Evolutionary conservation across 2,113 vertebrate species (phyloP), one percentile per base, ranked within the genome.

Genomic region (Symphodus melops): DNA sequence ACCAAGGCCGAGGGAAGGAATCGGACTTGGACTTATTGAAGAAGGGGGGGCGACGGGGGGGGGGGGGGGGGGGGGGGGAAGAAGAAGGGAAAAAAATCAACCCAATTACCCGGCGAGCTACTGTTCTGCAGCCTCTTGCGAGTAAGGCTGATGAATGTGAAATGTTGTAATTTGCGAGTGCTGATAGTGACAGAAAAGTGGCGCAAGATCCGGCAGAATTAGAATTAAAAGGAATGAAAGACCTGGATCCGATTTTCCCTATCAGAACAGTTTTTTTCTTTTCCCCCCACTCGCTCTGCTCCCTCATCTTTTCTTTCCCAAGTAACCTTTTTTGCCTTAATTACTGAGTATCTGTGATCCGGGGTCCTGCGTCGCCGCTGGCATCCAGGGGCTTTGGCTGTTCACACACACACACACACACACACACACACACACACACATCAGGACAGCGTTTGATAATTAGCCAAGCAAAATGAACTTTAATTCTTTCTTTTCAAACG

Each of bases 391-490:
- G 66, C 58, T 63, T 75, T 64, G 2, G 36, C 58, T 42, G 13
- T 36, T 44, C 66, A 23, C 75, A 33, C 28, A 28, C 41, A 44
- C 42, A 67, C 85, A 58, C 65, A 33, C 28, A 28, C 41, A 49
- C 42, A 67, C 85, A 82, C 41, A 44, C 42, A 67, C 85, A 58
- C 65, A 33, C 28, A 28, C 41, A 49, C 42, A 67, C 85, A 82
- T 70, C 72, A 42, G 76, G 86, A 79, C 79, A 65, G 77, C 84
- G 85, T 89, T 86, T 86, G 87, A 93, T 92, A 93, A 94, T 95
- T 94, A 93, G 90, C 80, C 73, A 64, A 62, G 86, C 86, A 85
- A 92, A 94, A 93, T 92, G 73, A 92, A 94, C 90, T 93, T 93
- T 88, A 93, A 93, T 89, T 93, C 91, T 89, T 88, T 81, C 86